Conservation (phyloP, 2,113 vertebrate species). For the Poeciliopsis prolifica region DNA sequence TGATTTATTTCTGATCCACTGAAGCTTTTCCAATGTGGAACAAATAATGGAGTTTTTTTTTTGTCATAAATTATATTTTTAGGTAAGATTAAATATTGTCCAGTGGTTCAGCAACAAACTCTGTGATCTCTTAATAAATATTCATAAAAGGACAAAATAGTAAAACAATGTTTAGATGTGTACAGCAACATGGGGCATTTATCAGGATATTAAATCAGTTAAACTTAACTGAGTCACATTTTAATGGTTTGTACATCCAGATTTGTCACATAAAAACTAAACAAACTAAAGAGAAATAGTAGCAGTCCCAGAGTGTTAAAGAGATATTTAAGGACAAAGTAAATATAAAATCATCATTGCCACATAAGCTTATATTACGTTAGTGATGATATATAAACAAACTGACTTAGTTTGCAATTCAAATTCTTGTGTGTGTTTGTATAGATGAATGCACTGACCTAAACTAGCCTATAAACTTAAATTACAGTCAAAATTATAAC, state of each 20-base stretch:
- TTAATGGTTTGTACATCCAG: neutral
- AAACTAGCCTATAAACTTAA: neutral
- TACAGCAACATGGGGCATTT: too few species aligned
- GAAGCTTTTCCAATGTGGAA: neutral
- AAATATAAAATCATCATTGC: neutral
- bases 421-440: conserved; percentile 37
- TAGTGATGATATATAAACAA: conserved; percentile 20
- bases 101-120: neutral
- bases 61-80: too few species aligned
- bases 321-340: neutral
- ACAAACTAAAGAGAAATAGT: neutral
- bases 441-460: neutral
- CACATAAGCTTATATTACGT: neutral
- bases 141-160: too few species aligned
- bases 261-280: neutral
- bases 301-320: neutral
- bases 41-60: neutral
- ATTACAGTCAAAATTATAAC: neutral
- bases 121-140: neutral
- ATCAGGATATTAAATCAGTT: too few species aligned
- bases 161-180: too few species aligned
- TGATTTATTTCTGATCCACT: neutral
- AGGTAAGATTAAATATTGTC: neutral
- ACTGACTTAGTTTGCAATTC: conserved; percentile 53
- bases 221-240: too few species aligned